These are phyloP conservation scores for Patella pellucida DNA, from an alignment of 2,888 invertebrate species.

Conservation along the genomic window DNA sequence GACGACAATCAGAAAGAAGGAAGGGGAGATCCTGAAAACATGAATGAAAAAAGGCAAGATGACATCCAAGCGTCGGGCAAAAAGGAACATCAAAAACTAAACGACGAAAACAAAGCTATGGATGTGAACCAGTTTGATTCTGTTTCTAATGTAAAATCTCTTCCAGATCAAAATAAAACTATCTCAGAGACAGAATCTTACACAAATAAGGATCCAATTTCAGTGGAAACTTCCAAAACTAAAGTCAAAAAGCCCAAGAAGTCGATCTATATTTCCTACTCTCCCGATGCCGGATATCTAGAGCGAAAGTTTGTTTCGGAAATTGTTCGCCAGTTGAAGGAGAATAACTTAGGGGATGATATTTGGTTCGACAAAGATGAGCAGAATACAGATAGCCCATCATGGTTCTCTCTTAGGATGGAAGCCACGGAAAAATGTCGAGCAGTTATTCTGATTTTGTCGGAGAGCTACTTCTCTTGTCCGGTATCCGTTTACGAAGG, in stretches of 20 bases:
- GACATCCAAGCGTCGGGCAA: neutral
- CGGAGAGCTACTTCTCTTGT: slow-evolving; percentile 65
- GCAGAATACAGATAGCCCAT: slow-evolving; percentile 64
- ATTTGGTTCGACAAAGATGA: slow-evolving; percentile 71
- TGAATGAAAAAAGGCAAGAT: no score
- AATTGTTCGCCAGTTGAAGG: slow-evolving; percentile 65
- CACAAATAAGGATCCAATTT: neutral
- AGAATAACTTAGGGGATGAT: slow-evolving; percentile 68
- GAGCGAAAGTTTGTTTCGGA: slow-evolving; percentile 68
- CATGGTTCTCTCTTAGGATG: slow-evolving; percentile 69
- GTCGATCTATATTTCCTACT: slow-evolving; percentile 67
- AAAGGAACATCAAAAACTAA: neutral
- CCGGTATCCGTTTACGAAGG: slow-evolving; percentile 68
- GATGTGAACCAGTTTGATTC: slow-evolving; percentile 53
- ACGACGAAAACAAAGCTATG: neutral
- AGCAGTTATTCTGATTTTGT: slow-evolving; percentile 64
- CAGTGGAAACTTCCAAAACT: slow-evolving; percentile 20
- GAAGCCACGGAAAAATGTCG: slow-evolving; percentile 67
- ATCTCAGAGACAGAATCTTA: slow-evolving; percentile 13
- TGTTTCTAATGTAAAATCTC: slow-evolving; percentile 50
- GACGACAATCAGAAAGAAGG: no score
- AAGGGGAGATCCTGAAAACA: no score
- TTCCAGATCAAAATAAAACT: slow-evolving; percentile 35
- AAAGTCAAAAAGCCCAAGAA: slow-evolving; percentile 61
- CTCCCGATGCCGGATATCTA: slow-evolving; percentile 67